Percentiles rank a stretch among this genome's conserved stretches.
phyloP scores from a whole-genome alignment of 2,888 invertebrate genomes.

The Disparrhopalites patrizii region DNA sequence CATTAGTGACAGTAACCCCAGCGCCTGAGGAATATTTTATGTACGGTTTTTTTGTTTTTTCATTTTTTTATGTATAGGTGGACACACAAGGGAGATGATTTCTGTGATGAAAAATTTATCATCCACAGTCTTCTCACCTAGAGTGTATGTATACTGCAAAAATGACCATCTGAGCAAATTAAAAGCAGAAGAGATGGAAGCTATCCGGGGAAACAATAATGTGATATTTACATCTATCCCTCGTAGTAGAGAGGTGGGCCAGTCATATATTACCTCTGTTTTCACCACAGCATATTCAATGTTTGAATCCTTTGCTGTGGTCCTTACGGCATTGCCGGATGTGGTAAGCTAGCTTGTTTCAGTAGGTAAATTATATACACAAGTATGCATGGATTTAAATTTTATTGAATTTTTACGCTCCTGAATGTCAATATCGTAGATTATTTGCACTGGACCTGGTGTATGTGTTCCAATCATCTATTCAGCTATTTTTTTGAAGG shows the following conservation, averaged over 20 bases:
- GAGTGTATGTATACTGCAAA: slow-evolving; percentile 72
- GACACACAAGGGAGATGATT: slow-evolving; percentile 94
- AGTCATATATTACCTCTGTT: slow-evolving; percentile 74
- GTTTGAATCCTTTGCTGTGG: slow-evolving; percentile 64
- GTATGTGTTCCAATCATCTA: slow-evolving; percentile 81
- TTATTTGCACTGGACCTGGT: slow-evolving; percentile 93
- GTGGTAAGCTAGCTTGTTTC: slow-evolving; percentile 52
- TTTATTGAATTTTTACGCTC: slow-evolving; percentile 30
- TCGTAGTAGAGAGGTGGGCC: slow-evolving; percentile 80
- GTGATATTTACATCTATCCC: slow-evolving; percentile 64
- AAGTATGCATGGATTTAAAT: neutral
- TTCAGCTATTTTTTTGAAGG: slow-evolving; percentile 23
- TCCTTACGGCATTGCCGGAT: slow-evolving; percentile 69
- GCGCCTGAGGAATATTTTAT: too few relatives aligned
- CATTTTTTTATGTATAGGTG: too few relatives aligned
- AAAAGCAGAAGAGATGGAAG: slow-evolving; percentile 58
- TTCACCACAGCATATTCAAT: slow-evolving; percentile 72
- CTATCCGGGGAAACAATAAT: slow-evolving; percentile 53
- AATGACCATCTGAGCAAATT: slow-evolving; percentile 70
- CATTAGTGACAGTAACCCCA: too few relatives aligned
- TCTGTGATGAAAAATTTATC: slow-evolving; percentile 64
- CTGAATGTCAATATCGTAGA: slow-evolving; percentile 48
- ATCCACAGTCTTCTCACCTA: slow-evolving; percentile 63
- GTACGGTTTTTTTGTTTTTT: too few relatives aligned
- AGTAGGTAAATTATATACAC: neutral